These are phyloP conservation scores for Reticulitermes speratus DNA, from an alignment of 1,140 invertebrate species.

Conservation along the genomic window DNA sequence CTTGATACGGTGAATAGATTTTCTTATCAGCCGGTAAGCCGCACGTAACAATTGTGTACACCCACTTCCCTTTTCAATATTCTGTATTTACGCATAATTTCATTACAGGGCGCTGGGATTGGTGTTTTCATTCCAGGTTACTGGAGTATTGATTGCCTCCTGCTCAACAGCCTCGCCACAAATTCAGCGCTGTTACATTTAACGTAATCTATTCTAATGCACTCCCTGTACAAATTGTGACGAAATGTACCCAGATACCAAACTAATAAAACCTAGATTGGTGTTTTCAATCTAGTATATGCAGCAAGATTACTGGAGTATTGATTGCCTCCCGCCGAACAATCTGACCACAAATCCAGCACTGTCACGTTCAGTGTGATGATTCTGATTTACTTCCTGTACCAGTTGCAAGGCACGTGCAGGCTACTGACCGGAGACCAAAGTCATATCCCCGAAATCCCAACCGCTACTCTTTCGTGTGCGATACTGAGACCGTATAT, in stretches of 20 bases:
- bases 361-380: not conserved
- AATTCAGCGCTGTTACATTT: not conserved
- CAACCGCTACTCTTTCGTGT: too few species aligned
- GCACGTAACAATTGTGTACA: not conserved
- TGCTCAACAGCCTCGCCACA: not conserved
- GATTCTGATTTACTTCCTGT: not conserved
- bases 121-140: not conserved
- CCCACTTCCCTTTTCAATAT: not conserved
- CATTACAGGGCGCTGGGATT: not conserved
- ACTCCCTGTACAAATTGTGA: not conserved
- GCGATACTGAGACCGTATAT: too few species aligned
- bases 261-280: too few species aligned
- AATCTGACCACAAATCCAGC: not conserved
- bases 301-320: not conserved
- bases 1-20: not conserved
- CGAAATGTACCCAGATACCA: not conserved
- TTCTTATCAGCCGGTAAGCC: not conserved
- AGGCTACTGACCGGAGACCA: too few species aligned
- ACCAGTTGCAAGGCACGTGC: not conserved
- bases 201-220: not conserved
- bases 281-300: not conserved
- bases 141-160: constrained; percentile 3
- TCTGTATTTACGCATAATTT: constrained; percentile 7
- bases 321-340: not conserved
- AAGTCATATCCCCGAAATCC: too few species aligned